Percentiles rank a stretch among this genome's conserved stretches.
Evolutionary conservation across 64 coral and sea anemone species (phyloP).

Genomic region (Cladopsammia gracilis): DNA sequence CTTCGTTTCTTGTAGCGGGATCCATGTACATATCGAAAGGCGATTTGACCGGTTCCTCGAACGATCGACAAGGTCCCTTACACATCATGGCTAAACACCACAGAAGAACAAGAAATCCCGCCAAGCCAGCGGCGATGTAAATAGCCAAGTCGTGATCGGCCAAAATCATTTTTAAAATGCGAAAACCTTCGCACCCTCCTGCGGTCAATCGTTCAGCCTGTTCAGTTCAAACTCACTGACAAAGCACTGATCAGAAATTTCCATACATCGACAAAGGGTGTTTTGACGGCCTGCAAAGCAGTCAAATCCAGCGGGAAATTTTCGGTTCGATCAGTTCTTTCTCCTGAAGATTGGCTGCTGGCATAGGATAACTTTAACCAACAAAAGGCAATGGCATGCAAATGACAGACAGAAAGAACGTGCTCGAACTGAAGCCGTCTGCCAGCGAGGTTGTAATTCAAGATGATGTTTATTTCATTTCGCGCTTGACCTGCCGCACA

Average conservation of each 20-base stretch:
- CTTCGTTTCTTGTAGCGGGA: slow-evolving; percentile 10
- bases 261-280: slow-evolving; percentile 7
- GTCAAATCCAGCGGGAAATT: not conserved
- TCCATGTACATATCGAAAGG: slow-evolving; percentile 51
- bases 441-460: not conserved
- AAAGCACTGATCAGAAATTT: slow-evolving; percentile 8
- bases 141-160: slow-evolving; percentile 13
- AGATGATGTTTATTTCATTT: slow-evolving; percentile 24
- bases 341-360: not conserved
- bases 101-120: slow-evolving; percentile 9
- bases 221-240: not conserved
- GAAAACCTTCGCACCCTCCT: not conserved
- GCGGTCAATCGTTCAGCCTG: not conserved
- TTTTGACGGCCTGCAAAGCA: not conserved
- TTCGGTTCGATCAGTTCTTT: not conserved
- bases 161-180: slow-evolving; percentile 30
- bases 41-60: slow-evolving; percentile 35
- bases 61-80: slow-evolving; percentile 33
- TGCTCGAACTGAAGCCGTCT: slow-evolving; percentile 5
- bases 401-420: not conserved
- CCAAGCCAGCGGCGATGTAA: slow-evolving; percentile 32
- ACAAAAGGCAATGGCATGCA: slow-evolving; percentile 8
- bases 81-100: slow-evolving; percentile 8
- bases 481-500: not conserved
- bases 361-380: slow-evolving; percentile 9